Base-by-base conservation (phyloP, 2,113 vertebrate genomes). In the Delphinus delphis region DNA sequence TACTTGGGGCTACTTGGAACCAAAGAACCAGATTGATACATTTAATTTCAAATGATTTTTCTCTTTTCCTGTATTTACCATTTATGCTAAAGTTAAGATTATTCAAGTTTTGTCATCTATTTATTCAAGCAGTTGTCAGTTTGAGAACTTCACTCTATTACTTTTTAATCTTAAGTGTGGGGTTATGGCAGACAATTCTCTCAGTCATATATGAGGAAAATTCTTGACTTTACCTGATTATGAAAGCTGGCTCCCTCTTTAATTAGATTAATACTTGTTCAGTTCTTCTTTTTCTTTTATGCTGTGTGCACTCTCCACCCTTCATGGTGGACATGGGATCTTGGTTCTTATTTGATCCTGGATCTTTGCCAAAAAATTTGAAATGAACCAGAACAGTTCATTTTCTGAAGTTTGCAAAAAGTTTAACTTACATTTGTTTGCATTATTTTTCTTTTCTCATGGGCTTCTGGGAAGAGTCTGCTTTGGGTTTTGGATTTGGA, bases 391-490 rank as follows among this genome's bases (percentile, higher is more conserved):
- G 71, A 98, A 84, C 53, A 71, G 44, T 6, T 95, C 60, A 84
- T 91, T 96, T 97, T 92, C 82, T 36, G 90, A 94, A 65, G 60
- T 94, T 94, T 86, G 38, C 6, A 70, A 83, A 90, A 94, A n/a
- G 44, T 90, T 93, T 96, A 80, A 67, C 65, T 91, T 96, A 60
- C 18, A 90, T 94, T 97, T 95, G 70, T 76, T 97, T 96, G 93
- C 65, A 88, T 81, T 93, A 15, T 50, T 94, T 96, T 95, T 93
- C n/a, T 63, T 85, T 63, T 74, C 50, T 70, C 36, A 80, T 65
- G 26, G 65, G 62, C 33, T 96, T 94, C 70, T 96, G n/a, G 63
- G 63, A 95, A 73, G 80, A 74, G 87, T 93, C n/a, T 95, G 84
- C 67, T 73, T 92, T 97, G 55, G 44, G 68, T 82, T 93, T 90